phyloP scores from a whole-genome alignment of 64 coral and sea anemone species.

The Dendronephthya gigantea region DNA sequence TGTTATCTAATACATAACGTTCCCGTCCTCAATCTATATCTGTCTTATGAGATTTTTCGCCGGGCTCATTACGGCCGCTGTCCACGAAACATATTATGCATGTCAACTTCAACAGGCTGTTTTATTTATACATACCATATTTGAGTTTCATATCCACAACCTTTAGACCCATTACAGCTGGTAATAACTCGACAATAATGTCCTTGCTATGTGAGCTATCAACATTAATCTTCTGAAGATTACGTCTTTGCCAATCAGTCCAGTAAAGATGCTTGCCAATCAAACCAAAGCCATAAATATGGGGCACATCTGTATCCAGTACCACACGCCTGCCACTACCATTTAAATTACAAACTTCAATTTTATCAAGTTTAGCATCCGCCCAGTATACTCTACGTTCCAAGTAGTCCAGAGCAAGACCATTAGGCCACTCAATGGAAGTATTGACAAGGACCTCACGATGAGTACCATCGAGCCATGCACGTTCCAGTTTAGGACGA shows the following conservation, averaged over 20 bases:
- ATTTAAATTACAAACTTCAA: conserved; percentile 50
- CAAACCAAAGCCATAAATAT: conserved; percentile 37
- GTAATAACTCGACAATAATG: conserved; percentile 21
- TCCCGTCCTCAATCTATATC: no score
- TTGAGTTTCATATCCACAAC: conserved; percentile 32
- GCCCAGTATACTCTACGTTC: conserved; percentile 39
- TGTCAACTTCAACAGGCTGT: no score
- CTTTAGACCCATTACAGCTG: conserved; percentile 43
- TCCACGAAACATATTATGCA: no score
- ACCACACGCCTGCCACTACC: conserved; percentile 23
- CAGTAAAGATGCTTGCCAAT: conserved; percentile 40
- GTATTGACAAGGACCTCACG: conserved; percentile 13
- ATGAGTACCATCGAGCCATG: conserved; percentile 9
- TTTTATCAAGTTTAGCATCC: conserved; percentile 58
- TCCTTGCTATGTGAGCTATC: not conserved
- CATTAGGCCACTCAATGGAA: conserved; percentile 51
- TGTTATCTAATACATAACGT: no score
- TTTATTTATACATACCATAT: conserved; percentile 35
- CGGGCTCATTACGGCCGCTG: no score
- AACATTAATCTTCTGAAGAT: conserved; percentile 18
- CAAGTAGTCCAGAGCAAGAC: conserved; percentile 42
- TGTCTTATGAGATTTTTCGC: no score
- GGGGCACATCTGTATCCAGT: conserved; percentile 26
- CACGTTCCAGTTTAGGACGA: conserved; percentile 36
- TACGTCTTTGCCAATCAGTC: conserved; percentile 42